phyloP scores from a whole-genome alignment of 2,888 invertebrate species.

The Eupithecia pulchellata region DNA sequence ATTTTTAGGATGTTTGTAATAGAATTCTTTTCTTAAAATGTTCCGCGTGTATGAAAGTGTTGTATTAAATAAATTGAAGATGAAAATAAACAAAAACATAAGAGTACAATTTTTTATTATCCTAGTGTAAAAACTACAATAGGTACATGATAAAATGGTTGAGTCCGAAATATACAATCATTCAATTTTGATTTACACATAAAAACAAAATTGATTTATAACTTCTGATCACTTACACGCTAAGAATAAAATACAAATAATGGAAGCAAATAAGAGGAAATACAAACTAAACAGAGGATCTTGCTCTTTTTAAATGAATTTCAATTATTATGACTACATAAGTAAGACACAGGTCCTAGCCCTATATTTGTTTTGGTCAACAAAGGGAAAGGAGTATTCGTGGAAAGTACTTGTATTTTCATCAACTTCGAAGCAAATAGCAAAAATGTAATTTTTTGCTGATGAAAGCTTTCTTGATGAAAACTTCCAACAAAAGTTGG shows the following conservation, averaged over 20 bases:
- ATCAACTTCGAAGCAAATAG: background rate
- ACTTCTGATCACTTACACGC: slow-evolving; percentile 67
- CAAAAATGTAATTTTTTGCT: background rate
- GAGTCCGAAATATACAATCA: slow-evolving; percentile 80
- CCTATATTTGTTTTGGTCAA: too few species aligned
- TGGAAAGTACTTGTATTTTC: background rate
- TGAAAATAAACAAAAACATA: slow-evolving; percentile 44
- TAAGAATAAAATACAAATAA: slow-evolving; percentile 70
- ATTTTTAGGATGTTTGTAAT: background rate
- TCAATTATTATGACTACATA: background rate
- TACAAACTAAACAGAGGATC: slow-evolving; percentile 61
- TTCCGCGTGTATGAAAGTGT: background rate
- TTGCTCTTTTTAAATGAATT: slow-evolving; percentile 39
- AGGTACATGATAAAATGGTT: slow-evolving; percentile 76
- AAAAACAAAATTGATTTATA: slow-evolving; percentile 74
- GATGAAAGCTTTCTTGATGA: too few species aligned
- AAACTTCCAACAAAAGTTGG: too few species aligned
- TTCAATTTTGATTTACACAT: slow-evolving; percentile 73
- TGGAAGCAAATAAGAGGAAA: slow-evolving; percentile 67
- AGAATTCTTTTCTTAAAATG: background rate
- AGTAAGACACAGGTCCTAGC: background rate
- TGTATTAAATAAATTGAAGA: too few species aligned
- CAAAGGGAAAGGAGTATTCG: too few species aligned
- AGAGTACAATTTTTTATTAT: slow-evolving; percentile 64
- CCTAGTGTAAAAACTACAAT: slow-evolving; percentile 69